Evolutionary conservation across 2,888 invertebrate species (phyloP).

Genomic region (Phortica okadai): DNA sequence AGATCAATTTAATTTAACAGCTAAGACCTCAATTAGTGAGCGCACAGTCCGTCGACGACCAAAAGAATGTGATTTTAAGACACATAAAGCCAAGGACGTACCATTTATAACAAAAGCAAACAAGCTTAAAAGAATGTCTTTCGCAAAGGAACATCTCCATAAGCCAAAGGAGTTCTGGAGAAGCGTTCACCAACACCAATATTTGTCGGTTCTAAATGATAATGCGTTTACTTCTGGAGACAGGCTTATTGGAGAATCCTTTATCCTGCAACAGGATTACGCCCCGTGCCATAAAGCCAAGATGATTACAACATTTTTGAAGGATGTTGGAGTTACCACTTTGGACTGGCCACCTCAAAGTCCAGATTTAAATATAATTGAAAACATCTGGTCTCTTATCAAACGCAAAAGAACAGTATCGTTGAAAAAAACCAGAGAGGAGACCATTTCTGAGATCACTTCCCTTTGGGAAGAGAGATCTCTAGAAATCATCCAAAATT

Average conservation of each 20-base stretch:
- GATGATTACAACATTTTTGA: conserved; percentile 2
- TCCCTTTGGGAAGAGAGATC: too few relatives aligned
- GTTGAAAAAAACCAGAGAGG: not conserved
- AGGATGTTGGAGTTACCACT: conserved; percentile 4
- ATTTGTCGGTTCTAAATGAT: not conserved
- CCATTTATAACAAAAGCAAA: too few relatives aligned
- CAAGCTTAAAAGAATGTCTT: conserved; percentile 3
- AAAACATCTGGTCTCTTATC: too few relatives aligned
- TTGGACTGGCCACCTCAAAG: conserved; percentile 6
- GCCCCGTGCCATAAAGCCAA: not conserved
- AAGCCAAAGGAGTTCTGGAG: conserved; percentile 13
- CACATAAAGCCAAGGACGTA: too few relatives aligned
- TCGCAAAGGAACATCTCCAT: conserved; percentile 13
- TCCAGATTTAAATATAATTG: not conserved
- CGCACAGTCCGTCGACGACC: not conserved
- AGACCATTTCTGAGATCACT: too few relatives aligned
- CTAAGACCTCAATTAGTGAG: conserved; percentile 5
- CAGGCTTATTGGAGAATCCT: not conserved
- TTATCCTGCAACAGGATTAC: not conserved
- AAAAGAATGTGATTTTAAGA: too few relatives aligned
- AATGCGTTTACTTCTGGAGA: not conserved
- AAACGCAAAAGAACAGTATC: conserved; percentile 5
- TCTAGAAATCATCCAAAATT: too few relatives aligned
- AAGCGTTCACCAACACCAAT: not conserved
- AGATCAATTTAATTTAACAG: conserved; percentile 8